These are phyloP conservation scores for Psettodes erumei DNA, from an alignment of 2,113 vertebrate genomes.

Conservation along the genomic window DNA sequence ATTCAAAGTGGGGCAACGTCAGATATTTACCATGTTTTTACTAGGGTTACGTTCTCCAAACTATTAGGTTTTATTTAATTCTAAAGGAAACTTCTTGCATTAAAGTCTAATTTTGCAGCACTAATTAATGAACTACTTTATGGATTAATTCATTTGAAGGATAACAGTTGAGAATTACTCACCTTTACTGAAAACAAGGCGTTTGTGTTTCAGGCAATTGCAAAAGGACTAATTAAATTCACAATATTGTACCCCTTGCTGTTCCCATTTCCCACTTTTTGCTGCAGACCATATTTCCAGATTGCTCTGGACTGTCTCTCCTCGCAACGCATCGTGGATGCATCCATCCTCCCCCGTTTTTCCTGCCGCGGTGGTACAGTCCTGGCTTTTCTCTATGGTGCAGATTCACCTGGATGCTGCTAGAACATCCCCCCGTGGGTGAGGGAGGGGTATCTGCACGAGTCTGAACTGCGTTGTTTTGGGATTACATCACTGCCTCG, in stretches of 20 bases:
- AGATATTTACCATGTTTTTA: not conserved
- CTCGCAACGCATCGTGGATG: slow-evolving; percentile 26
- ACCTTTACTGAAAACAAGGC: not conserved
- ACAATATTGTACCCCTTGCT: not conserved
- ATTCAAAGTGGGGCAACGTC: not conserved
- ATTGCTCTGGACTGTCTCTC: slow-evolving; percentile 56
- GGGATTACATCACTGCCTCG: slow-evolving; percentile 62
- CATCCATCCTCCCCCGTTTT: slow-evolving; percentile 44
- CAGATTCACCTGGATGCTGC: slow-evolving; percentile 75
- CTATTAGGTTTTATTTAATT: not conserved
- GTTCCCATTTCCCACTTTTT: not conserved
- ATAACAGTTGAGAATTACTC: not conserved
- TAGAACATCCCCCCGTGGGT: slow-evolving; percentile 71
- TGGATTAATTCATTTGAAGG: not conserved
- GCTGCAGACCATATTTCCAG: slow-evolving; percentile 50
- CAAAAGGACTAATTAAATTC: not conserved
- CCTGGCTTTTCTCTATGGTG: slow-evolving; percentile 53
- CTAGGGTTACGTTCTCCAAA: not conserved
- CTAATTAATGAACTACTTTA: not conserved
- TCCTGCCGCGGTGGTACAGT: slow-evolving; percentile 65
- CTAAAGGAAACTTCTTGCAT: not conserved
- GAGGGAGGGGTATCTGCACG: slow-evolving; percentile 64
- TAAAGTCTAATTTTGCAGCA: not conserved
- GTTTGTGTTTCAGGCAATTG: not conserved
- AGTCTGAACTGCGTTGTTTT: slow-evolving; percentile 52